phyloP scores from a whole-genome alignment of 2,113 vertebrate genomes.

The Dipodomys merriami region DNA sequence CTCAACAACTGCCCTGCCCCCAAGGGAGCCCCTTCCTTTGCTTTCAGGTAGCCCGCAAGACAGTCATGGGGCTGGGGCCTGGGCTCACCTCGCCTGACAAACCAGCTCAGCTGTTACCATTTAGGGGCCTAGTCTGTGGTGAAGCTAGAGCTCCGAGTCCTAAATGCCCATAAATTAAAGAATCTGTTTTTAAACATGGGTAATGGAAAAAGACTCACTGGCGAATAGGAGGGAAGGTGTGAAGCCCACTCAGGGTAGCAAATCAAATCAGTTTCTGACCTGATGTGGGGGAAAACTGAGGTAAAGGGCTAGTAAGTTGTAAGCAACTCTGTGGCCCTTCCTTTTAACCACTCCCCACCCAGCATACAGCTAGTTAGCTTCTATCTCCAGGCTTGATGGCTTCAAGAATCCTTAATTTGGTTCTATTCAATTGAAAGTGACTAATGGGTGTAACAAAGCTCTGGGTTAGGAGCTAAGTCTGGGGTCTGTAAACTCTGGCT shows the following conservation, averaged over 20 bases:
- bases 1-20: not conserved
- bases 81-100: not conserved
- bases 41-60: not conserved
- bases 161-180: conserved; percentile 73
- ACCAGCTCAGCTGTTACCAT: conserved; percentile 68
- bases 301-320: not conserved
- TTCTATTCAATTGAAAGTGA: not conserved
- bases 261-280: conserved; percentile 57
- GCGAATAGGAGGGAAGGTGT: conserved; percentile 53
- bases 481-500: not conserved
- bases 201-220: conserved; percentile 72
- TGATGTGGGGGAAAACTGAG: conserved; percentile 44
- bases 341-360: not conserved
- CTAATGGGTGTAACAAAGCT: not conserved
- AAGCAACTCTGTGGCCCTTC: not conserved
- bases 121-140: conserved; percentile 69
- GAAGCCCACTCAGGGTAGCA: conserved; percentile 61
- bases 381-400: not conserved
- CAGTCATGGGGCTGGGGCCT: not conserved
- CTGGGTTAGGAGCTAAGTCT: not conserved
- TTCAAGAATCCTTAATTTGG: conserved; percentile 11
- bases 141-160: conserved; percentile 61
- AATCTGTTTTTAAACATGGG: conserved; percentile 72
- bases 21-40: not conserved
- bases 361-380: not conserved